Base-by-base conservation (phyloP, 2,888 invertebrate species). In the Syrphus vitripennis region DNA sequence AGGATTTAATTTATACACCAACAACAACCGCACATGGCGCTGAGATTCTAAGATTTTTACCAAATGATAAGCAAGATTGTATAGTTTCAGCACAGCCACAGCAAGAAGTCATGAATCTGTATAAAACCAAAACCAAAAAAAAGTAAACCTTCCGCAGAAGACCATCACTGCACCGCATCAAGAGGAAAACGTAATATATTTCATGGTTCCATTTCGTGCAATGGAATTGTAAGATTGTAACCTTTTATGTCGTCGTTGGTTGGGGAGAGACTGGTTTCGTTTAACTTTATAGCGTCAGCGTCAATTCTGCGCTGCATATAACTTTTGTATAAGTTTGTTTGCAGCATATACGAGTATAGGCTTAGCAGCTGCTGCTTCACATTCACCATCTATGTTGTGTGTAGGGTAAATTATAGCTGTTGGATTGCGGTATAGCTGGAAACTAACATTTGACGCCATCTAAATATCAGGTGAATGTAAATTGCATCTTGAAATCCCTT, bases 401-500 rank as follows among this genome's bases (percentile, higher is more conserved):
- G 29, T 42, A 34, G 67, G 53, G 19, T 80, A 80, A 84, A 84
- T 84, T 81, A 76, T 71, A 70, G 86, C 48, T 63, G 67, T 74
- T 65, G 70, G 83, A 45, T 65, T 63, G 75, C 61, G 61, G 48
- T 40, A 57, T 72, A 50, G 10, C 84, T 50, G 7, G 14, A 50
- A 55, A 29, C 16, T 82, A 86, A 82, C 86, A 78, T 74, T 86
- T 86, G 86, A 86, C 86, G 82, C 86, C 86, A 82, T 82, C 86
- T 82, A 76, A 86, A 82, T 86, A 82, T 78, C 86, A 78, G 82
- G 82, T 86, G 86, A 86, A 82, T 82, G 82, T 55, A 82, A 74
- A 82, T 78, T 82, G 86, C 82, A 82, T 82, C 86, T 86, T 82
- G 40, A 69, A 69, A 31, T 61, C 57, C 65, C n/a, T 48, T 63